A percentile compares a stretch with the other conserved stretches of the same genome.
Conservation (phyloP, 2,797 vertebrate species). For the Crocodylus rhombifer region DNA sequence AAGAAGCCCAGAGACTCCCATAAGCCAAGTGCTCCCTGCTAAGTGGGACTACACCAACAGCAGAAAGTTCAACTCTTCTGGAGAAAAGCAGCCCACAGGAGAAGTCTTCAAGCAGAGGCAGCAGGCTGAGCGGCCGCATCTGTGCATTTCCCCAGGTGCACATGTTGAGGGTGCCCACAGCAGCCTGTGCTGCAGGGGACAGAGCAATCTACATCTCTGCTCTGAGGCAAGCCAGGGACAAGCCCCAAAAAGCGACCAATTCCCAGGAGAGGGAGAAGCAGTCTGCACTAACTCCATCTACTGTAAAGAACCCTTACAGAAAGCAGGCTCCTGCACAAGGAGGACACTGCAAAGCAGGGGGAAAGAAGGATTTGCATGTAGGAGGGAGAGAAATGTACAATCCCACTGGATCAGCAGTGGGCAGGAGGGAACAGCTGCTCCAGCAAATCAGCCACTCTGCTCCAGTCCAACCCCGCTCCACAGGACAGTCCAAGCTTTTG, state of each 20-base stretch:
- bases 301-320: background rate
- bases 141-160: fast-evolving
- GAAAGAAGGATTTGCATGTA: background rate
- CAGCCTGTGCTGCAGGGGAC: background rate
- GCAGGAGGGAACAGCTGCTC: background rate
- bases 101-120: background rate
- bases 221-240: too few species aligned
- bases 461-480: fast-evolving
- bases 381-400: too few species aligned
- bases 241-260: background rate
- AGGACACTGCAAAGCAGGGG: background rate
- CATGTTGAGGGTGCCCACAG: background rate
- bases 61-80: background rate
- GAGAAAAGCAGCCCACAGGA: background rate
- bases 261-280: background rate
- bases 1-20: background rate
- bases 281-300: background rate
- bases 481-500: background rate
- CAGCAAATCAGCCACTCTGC: background rate
- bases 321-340: background rate
- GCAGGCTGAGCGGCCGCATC: background rate
- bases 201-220: background rate
- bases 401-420: background rate
- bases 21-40: background rate
- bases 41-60: fast-evolving